Conservation (phyloP, 2,888 invertebrate species). For the Troides oblongomaculatus region DNA sequence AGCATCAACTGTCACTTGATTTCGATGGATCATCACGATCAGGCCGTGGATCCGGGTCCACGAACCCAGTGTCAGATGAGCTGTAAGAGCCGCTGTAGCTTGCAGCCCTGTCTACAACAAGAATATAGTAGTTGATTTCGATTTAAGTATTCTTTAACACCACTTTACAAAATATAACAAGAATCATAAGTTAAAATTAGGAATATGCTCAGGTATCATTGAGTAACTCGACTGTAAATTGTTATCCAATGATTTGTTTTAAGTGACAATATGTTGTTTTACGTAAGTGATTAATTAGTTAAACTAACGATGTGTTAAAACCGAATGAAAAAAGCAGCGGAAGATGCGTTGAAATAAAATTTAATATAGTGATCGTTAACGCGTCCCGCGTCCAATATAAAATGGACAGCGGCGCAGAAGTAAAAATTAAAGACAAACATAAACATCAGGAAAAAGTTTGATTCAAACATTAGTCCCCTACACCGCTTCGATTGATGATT, state of each 20-base stretch:
- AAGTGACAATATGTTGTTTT: slow-evolving; percentile 39
- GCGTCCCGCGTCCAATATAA: slow-evolving; percentile 70
- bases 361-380: slow-evolving; percentile 78
- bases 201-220: not conserved
- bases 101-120: too few relatives aligned
- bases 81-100: too few relatives aligned
- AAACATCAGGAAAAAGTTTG: slow-evolving; percentile 70
- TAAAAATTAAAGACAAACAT: slow-evolving; percentile 78
- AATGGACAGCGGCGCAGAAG: slow-evolving; percentile 71
- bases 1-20: not conserved
- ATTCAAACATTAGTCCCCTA: slow-evolving; percentile 56
- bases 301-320: slow-evolving; percentile 70
- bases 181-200: not conserved
- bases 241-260: slow-evolving; percentile 25
- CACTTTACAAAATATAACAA: not conserved
- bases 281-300: slow-evolving; percentile 64
- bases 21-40: not conserved
- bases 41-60: too few relatives aligned
- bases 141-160: not conserved
- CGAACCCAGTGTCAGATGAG: too few relatives aligned
- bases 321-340: slow-evolving; percentile 57
- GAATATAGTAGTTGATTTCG: not conserved
- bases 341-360: slow-evolving; percentile 74
- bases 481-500: slow-evolving; percentile 60
- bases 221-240: slow-evolving; percentile 15